Conservation (phyloP, 1,140 invertebrate species). For the Oedothorax gibbosus region DNA sequence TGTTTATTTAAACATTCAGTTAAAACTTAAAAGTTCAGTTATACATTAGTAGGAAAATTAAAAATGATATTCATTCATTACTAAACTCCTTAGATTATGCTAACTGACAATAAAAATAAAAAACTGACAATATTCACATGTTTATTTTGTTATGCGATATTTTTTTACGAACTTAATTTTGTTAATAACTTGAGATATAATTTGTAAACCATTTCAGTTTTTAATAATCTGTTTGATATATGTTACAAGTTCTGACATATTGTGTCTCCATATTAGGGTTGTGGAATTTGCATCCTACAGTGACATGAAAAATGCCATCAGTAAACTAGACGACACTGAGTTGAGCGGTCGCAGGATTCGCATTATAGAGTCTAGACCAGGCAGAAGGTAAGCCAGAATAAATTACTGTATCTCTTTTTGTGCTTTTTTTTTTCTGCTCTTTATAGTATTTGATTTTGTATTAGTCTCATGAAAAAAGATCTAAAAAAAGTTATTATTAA, state of each 20-base stretch:
- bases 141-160: too few species aligned
- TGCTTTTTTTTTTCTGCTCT: neutral
- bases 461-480: neutral
- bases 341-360: constrained; percentile 91
- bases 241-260: neutral
- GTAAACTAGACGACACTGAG: constrained; percentile 96
- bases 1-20: too few species aligned
- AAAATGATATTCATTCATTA: too few species aligned
- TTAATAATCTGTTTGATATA: too few species aligned
- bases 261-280: constrained; percentile 74
- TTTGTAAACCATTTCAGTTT: too few species aligned
- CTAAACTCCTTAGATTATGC: too few species aligned
- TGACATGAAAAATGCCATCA: constrained; percentile 95
- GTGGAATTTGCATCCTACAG: constrained; percentile 92
- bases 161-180: too few species aligned
- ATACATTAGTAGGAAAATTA: too few species aligned
- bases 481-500: neutral
- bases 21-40: too few species aligned
- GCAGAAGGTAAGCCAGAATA: neutral
- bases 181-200: too few species aligned
- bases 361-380: constrained; percentile 83
- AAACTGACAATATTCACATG: too few species aligned
- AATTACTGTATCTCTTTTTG: neutral
- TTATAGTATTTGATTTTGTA: neutral
- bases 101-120: too few species aligned